These are phyloP conservation scores for Orthosia gothica DNA, from an alignment of 2,888 invertebrate genomes.

Conservation along the genomic window DNA sequence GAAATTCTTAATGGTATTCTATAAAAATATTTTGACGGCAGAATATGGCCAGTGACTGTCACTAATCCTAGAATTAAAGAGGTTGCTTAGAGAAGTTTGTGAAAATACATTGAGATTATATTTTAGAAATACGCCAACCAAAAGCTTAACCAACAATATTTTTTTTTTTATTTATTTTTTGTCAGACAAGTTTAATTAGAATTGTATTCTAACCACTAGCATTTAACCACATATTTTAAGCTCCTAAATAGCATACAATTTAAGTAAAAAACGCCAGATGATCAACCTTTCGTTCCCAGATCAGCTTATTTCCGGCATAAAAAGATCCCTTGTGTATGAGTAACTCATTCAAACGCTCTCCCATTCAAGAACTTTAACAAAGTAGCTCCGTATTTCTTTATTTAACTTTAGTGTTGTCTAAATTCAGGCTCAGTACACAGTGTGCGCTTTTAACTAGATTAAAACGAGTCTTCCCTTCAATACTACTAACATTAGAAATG, in stretches of 20 bases:
- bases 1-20: not conserved
- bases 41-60: not conserved
- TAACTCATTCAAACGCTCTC: slow-evolving; percentile 31
- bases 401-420: slow-evolving; percentile 58
- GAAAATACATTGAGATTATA: too few relatives aligned
- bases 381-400: slow-evolving; percentile 42
- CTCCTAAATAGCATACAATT: not conserved
- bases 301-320: slow-evolving; percentile 32
- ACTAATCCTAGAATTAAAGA: not conserved
- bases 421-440: slow-evolving; percentile 47
- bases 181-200: not conserved
- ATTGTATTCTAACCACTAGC: too few relatives aligned
- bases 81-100: not conserved
- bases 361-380: slow-evolving; percentile 37
- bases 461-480: slow-evolving; percentile 50
- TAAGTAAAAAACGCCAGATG: not conserved
- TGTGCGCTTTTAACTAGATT: slow-evolving; percentile 63
- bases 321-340: slow-evolving; percentile 13
- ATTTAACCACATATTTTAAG: not conserved
- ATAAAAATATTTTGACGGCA: not conserved
- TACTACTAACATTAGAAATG: not conserved
- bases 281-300: slow-evolving; percentile 6
- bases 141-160: not conserved
- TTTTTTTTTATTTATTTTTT: not conserved
- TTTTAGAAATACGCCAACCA: not conserved